A percentile compares a stretch with the other conserved stretches of the same genome.
Conservation (phyloP, 2,888 invertebrate genomes). For the Agapostemon virescens region DNA sequence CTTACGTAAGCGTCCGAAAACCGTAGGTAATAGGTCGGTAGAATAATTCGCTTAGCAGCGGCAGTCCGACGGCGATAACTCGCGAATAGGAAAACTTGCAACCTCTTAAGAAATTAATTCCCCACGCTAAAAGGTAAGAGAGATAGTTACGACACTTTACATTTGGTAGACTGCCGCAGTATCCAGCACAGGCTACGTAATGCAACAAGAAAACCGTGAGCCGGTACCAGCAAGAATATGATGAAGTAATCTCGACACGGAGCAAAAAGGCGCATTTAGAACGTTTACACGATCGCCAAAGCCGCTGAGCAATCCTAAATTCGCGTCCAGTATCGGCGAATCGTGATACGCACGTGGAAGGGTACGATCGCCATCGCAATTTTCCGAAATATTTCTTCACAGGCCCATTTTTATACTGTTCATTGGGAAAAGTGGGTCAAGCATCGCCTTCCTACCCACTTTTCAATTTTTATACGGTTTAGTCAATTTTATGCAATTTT, state of each 20-base stretch:
- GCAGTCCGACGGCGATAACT: background rate
- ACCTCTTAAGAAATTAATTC: constrained; percentile 1
- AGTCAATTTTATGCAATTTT: no score
- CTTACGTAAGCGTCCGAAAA: constrained; percentile 40
- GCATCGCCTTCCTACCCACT: no score
- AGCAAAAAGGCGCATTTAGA: background rate
- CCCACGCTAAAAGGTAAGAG: background rate
- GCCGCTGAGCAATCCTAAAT: background rate
- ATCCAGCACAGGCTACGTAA: constrained; percentile 7
- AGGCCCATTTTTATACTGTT: no score
- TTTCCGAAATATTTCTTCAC: no score
- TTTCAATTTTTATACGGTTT: no score
- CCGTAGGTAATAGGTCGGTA: background rate
- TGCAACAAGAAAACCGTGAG: constrained; percentile 1
- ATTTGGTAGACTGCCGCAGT: background rate
- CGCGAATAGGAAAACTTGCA: background rate
- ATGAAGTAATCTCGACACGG: constrained; percentile 7
- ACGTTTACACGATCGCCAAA: background rate
- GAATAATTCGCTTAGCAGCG: constrained; percentile 21
- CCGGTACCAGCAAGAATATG: background rate
- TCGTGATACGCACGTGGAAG: no score
- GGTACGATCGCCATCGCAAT: no score
- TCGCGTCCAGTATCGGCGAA: no score
- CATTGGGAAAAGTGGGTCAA: no score
- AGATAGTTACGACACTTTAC: background rate